Evolutionary conservation across 2,888 invertebrate species (phyloP).

Genomic region (Polyommatus iphigenia): DNA sequence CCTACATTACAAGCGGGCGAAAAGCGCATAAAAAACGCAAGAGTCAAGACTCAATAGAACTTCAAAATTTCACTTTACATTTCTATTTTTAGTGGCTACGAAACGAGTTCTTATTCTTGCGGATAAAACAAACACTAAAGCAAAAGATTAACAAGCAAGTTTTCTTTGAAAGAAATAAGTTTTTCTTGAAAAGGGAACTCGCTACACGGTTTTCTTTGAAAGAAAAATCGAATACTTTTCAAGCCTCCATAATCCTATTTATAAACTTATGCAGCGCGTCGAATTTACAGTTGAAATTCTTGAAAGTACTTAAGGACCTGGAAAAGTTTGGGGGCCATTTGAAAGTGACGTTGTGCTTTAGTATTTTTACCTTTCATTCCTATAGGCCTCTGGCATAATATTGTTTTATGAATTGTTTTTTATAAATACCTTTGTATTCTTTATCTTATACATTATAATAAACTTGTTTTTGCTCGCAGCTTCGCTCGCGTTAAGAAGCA

Average conservation of each 20-base stretch:
- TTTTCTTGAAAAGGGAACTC: not conserved
- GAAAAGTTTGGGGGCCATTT: no score
- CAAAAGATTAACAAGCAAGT: conserved; percentile 12
- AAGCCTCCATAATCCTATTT: conserved; percentile 7
- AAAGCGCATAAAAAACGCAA: not conserved
- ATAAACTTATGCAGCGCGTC: not conserved
- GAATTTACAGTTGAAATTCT: not conserved
- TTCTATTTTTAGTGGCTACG: not conserved
- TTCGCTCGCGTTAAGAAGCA: no score
- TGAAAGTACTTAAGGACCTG: not conserved
- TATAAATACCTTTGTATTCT: no score
- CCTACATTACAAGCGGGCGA: not conserved
- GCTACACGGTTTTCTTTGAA: conserved; percentile 4
- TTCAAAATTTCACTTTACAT: not conserved
- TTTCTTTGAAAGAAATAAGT: conserved; percentile 8
- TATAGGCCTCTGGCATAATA: no score
- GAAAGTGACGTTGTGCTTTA: no score
- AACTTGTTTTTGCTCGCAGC: no score
- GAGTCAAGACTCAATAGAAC: not conserved
- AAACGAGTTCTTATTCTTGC: not conserved
- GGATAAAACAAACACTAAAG: conserved; percentile 5
- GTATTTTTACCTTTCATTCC: no score
- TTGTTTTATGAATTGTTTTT: no score
- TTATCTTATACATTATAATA: no score
- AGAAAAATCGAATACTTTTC: conserved; percentile 5